Evolutionary conservation across 2,888 invertebrate genomes (phyloP), one percentile per base, ranked within the genome.

Genomic region (Pycnomerus fuliginosus): DNA sequence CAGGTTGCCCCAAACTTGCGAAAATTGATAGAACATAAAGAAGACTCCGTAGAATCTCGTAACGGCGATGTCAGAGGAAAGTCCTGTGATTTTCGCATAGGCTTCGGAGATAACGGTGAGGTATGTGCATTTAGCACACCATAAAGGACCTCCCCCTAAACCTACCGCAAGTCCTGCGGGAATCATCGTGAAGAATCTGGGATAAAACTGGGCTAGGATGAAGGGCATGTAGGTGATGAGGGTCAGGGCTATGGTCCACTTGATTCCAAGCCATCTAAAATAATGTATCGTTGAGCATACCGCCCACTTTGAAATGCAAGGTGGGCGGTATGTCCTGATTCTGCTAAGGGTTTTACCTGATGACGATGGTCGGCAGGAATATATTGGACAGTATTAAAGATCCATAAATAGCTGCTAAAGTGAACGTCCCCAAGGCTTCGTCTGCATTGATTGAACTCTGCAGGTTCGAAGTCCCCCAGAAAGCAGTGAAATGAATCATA

Each of bases 61-160:
- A 29, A 95, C 90, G 40, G 90, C 79, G 3, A 90, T 84, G 50
- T 92, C 89, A 2, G 82, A 76, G 14, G 78, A 70, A 1, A 84
- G 77, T 8, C 84, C 83, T 0, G 84, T 82, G 32, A 90, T 71
- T 56, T 80, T 80, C 0, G 90, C 77, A 64, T 93, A 90, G 1
- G 90, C 85, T 61, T 90, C 87, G 0, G 85, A 80, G 3, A 82
- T 86, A 57, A 91, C 85, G 2, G 93, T 92, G 2, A 97, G 75
- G 64, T 94, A 96, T 0, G 93, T 91, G 68, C 96, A 95, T 71
- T 96, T 95, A 11, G 95, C 92, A 56, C 94, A 92, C 96, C 96
- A 96, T 12, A 96, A 75, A 0, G 95, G 94, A 0, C 94, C 94
- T 0, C 91, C 95, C 0, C 92, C 93, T 8, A 94, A 75, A 1